Conservation (phyloP, 2,888 invertebrate species). For the Metellina segmentata region DNA sequence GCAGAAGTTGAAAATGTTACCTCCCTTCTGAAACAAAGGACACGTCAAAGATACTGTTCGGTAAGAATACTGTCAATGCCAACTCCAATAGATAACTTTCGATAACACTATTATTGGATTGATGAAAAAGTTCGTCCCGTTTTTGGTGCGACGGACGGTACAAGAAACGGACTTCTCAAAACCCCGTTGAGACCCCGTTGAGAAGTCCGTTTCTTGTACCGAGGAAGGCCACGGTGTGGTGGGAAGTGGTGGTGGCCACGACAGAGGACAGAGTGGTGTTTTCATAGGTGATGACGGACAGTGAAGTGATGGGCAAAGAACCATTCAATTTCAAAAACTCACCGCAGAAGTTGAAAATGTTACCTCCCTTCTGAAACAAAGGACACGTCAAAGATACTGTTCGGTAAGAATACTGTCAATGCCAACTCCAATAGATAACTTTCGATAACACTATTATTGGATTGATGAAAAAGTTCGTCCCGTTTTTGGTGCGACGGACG, state of each 20-base stretch:
- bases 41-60: constrained; percentile 43
- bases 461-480: too few relatives aligned
- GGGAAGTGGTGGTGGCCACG: constrained; percentile 90
- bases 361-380: constrained; percentile 87
- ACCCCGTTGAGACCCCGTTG: constrained; percentile 94
- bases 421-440: too few relatives aligned
- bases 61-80: too few relatives aligned
- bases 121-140: too few relatives aligned
- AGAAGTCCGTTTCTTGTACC: constrained; percentile 92
- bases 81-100: too few relatives aligned
- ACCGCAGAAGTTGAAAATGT: constrained; percentile 94
- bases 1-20: constrained; percentile 95
- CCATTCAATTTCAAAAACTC: constrained; percentile 96
- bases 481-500: too few relatives aligned
- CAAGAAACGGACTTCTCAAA: constrained; percentile 78
- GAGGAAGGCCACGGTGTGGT: constrained; percentile 95
- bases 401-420: too few relatives aligned
- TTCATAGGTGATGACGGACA: constrained; percentile 89
- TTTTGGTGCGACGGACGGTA: too few relatives aligned
- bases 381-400: constrained; percentile 51
- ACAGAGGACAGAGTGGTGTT: constrained; percentile 91
- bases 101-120: too few relatives aligned
- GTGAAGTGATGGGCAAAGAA: constrained; percentile 89
- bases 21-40: constrained; percentile 85
- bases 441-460: too few relatives aligned